Conservation (phyloP, 2,888 invertebrate species). For the Heliconius charithonia region DNA sequence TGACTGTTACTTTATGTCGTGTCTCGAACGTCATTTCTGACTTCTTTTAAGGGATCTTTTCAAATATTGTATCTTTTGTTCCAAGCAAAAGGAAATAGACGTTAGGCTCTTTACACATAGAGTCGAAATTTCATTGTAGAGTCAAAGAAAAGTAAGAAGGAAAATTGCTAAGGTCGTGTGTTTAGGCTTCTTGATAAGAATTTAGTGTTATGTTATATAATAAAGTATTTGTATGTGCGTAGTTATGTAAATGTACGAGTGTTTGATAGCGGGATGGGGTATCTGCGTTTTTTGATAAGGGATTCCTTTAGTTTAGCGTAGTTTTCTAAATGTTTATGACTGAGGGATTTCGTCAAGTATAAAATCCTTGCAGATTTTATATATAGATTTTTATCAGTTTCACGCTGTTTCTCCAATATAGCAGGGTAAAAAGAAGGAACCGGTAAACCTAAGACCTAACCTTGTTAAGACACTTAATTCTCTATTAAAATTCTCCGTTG, state of each 20-base stretch:
- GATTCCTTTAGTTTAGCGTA: constrained; percentile 28
- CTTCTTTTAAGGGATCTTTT: constrained; percentile 58
- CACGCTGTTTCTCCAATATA: too few species aligned
- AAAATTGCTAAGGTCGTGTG: constrained; percentile 57
- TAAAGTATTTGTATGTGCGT: constrained; percentile 45
- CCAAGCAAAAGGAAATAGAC: constrained; percentile 34
- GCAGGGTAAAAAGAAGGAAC: too few species aligned
- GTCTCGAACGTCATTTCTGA: constrained; percentile 64
- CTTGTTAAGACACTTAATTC: too few species aligned
- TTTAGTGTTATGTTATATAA: constrained; percentile 50
- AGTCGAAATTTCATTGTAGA: not conserved
- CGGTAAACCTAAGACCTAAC: too few species aligned
- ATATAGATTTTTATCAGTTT: not conserved
- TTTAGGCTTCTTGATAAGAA: constrained; percentile 61
- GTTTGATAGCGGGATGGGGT: constrained; percentile 36
- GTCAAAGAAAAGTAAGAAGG: constrained; percentile 37
- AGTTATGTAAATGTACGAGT: constrained; percentile 43
- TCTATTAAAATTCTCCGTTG: not conserved
- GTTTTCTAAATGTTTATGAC: constrained; percentile 19
- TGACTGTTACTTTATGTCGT: constrained; percentile 50
- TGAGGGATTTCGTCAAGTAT: not conserved
- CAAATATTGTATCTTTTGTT: constrained; percentile 51
- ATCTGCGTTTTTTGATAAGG: constrained; percentile 35
- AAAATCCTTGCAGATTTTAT: not conserved
- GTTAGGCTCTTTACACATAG: not conserved